phyloP scores from a whole-genome alignment of 1,140 invertebrate species.

The Drosophila orena region DNA sequence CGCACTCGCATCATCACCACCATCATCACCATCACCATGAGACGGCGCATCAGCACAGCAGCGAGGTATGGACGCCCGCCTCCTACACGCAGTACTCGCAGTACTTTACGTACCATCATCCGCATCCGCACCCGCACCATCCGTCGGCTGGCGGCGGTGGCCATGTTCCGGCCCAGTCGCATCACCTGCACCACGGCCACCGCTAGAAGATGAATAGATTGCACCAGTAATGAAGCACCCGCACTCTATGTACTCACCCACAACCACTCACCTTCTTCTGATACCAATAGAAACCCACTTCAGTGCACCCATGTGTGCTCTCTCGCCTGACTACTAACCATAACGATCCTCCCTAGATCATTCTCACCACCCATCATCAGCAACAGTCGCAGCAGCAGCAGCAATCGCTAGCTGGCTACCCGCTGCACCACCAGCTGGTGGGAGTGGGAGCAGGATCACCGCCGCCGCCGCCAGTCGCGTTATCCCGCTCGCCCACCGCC shows the following conservation, averaged over 20 bases:
- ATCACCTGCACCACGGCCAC: constrained; percentile 73
- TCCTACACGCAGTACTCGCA: constrained; percentile 85
- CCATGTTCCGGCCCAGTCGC: constrained; percentile 54
- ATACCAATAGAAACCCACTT: constrained; percentile 26
- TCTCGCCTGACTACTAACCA: constrained; percentile 62
- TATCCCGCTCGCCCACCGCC: constrained; percentile 62
- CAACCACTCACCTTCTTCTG: constrained; percentile 23
- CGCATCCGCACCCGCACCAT: constrained; percentile 68
- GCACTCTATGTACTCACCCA: constrained; percentile 39
- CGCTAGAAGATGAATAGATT: constrained; percentile 69
- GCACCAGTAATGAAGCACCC: constrained; percentile 55
- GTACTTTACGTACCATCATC: constrained; percentile 84
- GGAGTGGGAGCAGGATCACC: constrained; percentile 36
- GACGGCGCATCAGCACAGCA: constrained; percentile 56
- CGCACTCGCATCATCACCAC: constrained; percentile 54
- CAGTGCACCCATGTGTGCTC: constrained; percentile 25
- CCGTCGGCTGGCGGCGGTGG: constrained; percentile 52
- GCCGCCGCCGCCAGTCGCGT: constrained; percentile 21
- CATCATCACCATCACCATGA: constrained; percentile 51
- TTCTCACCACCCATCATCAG: constrained; percentile 69
- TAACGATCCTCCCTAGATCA: constrained; percentile 74
- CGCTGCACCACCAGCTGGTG: constrained; percentile 58
- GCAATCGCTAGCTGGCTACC: constrained; percentile 49
- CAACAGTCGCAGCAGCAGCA: constrained; percentile 61
- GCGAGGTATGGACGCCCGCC: constrained; percentile 85